A percentile compares a stretch with the other conserved stretches of the same genome.
Conservation (phyloP, 1,140 invertebrate genomes). For the Calephelis nemesis region DNA sequence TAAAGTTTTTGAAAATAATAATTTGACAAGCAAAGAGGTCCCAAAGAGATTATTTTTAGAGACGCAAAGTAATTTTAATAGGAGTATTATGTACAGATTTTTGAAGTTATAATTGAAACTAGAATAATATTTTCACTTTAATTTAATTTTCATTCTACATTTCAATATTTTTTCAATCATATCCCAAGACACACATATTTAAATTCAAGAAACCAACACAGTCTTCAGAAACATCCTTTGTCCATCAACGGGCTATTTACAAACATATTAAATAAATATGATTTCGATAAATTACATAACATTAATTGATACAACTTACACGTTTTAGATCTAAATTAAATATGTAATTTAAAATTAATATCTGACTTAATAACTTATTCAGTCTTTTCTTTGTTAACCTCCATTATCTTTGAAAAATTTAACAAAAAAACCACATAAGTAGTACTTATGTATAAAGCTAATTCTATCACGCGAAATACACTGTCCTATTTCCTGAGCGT, state of each 20-base stretch:
- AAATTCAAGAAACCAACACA: not conserved
- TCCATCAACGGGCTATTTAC: not conserved
- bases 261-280: not conserved
- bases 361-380: slow-evolving; percentile 5
- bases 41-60: too few species aligned
- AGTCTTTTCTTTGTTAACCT: slow-evolving; percentile 11
- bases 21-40: too few species aligned
- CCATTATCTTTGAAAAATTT: not conserved
- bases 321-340: not conserved
- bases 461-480: slow-evolving; percentile 6
- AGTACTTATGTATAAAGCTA: slow-evolving; percentile 17
- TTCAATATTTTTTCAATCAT: not conserved
- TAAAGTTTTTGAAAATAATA: too few species aligned
- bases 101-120: not conserved
- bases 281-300: not conserved
- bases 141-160: not conserved
- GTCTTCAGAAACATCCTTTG: not conserved
- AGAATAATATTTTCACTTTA: not conserved
- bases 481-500: not conserved
- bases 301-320: slow-evolving; percentile 8
- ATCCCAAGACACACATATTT: not conserved
- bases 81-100: not conserved
- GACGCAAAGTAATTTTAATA: too few species aligned
- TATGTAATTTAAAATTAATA: not conserved
- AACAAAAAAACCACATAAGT: slow-evolving; percentile 13